Base-by-base conservation (phyloP, 2,113 vertebrate genomes). In the Microtus pennsylvanicus region DNA sequence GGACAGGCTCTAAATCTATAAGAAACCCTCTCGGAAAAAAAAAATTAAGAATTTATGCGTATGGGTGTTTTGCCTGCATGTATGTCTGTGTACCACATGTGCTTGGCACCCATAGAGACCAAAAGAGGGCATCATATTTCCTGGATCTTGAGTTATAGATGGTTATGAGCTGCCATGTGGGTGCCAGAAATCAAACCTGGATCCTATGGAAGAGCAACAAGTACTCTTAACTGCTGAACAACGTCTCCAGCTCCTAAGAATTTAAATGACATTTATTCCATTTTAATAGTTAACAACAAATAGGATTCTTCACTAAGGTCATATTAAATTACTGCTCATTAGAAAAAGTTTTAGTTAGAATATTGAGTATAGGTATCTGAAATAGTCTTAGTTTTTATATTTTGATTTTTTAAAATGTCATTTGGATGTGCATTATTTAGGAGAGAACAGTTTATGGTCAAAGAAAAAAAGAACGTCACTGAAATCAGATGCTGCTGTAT, bases 371-470 rank as follows among this genome's bases (percentile, higher is more conserved):
- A 90, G 38, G 33, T 89, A 4, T 69, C 17, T 81, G 45, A 87
- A 95, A 55, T 93, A 52, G 61, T 85, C 94, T 83, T 96, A 65
- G 52, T 91, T 81, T 96, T 92, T 13, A 28, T 77, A 26, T 77
- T 96, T 97, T 92, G 74, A 35, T n/a, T 92, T 87, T 86, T 83
- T 75, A 70, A 55, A 70, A 55, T 89, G 3, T 94, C 47, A 80
- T 0, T 61, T 82, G 0, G 35, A 58, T 96, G 16, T 94, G 99
- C 99, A 96, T 93, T 86, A 14, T 24, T 98, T 98, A 13, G 47
- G 98, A 96, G 98, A 99, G 91, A 98, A 95, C 33, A 98, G 89
- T 5, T 97, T 99, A 11, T 98, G 98, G 98, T 98, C 95, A 74
- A 98, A 92, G 76, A 99, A 98, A 85, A 99, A 99, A 97, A 98